These are phyloP conservation scores for Cataglyphis cursor DNA, from an alignment of 2,888 invertebrate genomes.

Conservation along the genomic window DNA sequence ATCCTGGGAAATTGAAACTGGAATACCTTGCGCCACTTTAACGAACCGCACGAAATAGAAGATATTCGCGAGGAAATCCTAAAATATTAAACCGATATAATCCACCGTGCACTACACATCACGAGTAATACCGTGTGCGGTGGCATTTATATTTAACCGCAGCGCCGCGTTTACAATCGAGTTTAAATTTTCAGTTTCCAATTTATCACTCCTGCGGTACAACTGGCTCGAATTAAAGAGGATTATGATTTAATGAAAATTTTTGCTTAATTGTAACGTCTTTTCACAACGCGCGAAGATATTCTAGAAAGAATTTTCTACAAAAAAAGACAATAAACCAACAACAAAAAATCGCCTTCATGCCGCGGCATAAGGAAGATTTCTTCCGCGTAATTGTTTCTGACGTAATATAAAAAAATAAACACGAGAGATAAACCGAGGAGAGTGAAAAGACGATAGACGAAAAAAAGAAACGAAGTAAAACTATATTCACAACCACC, in stretches of 20 bases:
- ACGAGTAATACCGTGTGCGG: slow-evolving; percentile 5
- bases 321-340: not conserved
- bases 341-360: not conserved
- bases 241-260: slow-evolving; percentile 32
- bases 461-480: not conserved
- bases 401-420: not conserved
- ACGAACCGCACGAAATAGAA: slow-evolving; percentile 61
- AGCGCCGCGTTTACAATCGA: slow-evolving; percentile 28
- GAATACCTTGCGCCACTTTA: slow-evolving; percentile 53
- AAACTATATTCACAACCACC: slow-evolving; percentile 54
- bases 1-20: slow-evolving; percentile 67
- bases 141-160: slow-evolving; percentile 36
- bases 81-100: slow-evolving; percentile 52
- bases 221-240: slow-evolving; percentile 11
- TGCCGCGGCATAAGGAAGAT: not conserved
- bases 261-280: not conserved
- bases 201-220: slow-evolving; percentile 14
- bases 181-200: slow-evolving; percentile 49
- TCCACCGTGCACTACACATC: slow-evolving; percentile 6
- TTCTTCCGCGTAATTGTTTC: not conserved
- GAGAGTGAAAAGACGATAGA: not conserved
- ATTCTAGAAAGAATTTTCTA: not conserved
- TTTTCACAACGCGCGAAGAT: not conserved
- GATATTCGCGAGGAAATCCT: slow-evolving; percentile 38
- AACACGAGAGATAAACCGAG: not conserved